These are phyloP conservation scores for Stratiolaelaps scimitus DNA, from an alignment of 1,140 invertebrate genomes.

Conservation along the genomic window DNA sequence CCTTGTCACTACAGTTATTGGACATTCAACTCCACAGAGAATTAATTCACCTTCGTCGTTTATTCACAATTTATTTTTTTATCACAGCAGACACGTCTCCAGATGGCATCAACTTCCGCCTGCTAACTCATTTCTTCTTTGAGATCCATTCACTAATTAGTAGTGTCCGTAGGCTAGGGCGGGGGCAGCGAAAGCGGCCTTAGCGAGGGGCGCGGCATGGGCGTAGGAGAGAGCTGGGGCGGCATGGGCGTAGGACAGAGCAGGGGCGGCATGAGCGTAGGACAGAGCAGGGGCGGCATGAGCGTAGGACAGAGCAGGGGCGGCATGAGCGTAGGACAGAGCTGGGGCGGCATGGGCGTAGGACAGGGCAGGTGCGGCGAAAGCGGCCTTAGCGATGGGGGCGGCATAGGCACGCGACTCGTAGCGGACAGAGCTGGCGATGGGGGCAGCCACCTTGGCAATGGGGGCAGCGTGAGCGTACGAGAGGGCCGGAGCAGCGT, in stretches of 20 bases:
- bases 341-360: slow-evolving; percentile 3
- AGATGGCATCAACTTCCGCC: too few relatives aligned
- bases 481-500: slow-evolving; percentile 1
- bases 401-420: slow-evolving; percentile 3
- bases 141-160: too few relatives aligned
- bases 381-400: background rate
- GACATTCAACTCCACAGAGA: too few relatives aligned
- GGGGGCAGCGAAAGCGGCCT: background rate
- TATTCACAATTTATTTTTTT: too few relatives aligned
- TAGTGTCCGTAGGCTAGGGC: background rate
- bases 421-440: slow-evolving; percentile 10
- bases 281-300: slow-evolving; percentile 14
- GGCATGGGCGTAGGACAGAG: slow-evolving; percentile 12
- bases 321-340: slow-evolving; percentile 17
- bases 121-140: too few relatives aligned
- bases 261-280: slow-evolving; percentile 8
- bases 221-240: slow-evolving; percentile 10
- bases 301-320: slow-evolving; percentile 11
- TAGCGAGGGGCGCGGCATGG: background rate
- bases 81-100: too few relatives aligned
- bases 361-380: slow-evolving; percentile 8
- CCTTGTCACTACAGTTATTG: too few relatives aligned
- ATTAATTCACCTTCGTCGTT: too few relatives aligned
- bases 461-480: slow-evolving; percentile 16
- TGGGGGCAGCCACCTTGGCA: slow-evolving; percentile 13